Percentiles rank a stretch among this genome's conserved stretches.
phyloP scores from a whole-genome alignment of 2,113 vertebrate genomes.

The Tamias sibiricus region DNA sequence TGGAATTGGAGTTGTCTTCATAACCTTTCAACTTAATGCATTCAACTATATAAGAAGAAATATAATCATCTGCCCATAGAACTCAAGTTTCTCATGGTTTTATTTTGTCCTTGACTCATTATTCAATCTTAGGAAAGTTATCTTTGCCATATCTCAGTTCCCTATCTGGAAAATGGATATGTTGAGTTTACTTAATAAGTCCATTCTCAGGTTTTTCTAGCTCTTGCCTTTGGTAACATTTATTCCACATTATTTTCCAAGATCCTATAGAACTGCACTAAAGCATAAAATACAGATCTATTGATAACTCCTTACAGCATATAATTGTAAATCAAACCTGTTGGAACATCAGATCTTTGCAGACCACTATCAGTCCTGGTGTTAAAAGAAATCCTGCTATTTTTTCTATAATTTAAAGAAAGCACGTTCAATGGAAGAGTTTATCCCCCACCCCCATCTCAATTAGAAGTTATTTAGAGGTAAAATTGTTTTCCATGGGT shows the following conservation, averaged over 20 bases:
- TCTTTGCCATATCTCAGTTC: background rate
- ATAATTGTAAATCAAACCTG: background rate
- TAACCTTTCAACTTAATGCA: background rate
- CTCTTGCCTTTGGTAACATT: background rate
- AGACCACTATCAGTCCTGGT: background rate
- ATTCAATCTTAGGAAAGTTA: background rate
- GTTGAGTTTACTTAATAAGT: background rate
- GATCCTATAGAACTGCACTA: background rate
- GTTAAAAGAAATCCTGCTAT: background rate
- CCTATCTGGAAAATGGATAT: background rate
- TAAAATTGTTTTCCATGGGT: background rate
- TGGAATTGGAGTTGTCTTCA: background rate
- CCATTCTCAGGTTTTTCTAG: background rate
- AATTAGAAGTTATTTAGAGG: constrained; percentile 10
- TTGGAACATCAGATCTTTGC: background rate
- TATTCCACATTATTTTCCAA: background rate
- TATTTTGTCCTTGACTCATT: background rate
- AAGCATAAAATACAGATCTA: background rate
- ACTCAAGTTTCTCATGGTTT: background rate
- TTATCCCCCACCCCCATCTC: background rate
- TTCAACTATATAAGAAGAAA: background rate
- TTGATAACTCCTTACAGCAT: background rate
- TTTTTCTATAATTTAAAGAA: constrained; percentile 21
- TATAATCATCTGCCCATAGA: background rate
- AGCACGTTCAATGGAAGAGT: background rate